Evolutionary conservation across 2,888 invertebrate species (phyloP), one percentile per base, ranked within the genome.

Genomic region (Biston betularia): DNA sequence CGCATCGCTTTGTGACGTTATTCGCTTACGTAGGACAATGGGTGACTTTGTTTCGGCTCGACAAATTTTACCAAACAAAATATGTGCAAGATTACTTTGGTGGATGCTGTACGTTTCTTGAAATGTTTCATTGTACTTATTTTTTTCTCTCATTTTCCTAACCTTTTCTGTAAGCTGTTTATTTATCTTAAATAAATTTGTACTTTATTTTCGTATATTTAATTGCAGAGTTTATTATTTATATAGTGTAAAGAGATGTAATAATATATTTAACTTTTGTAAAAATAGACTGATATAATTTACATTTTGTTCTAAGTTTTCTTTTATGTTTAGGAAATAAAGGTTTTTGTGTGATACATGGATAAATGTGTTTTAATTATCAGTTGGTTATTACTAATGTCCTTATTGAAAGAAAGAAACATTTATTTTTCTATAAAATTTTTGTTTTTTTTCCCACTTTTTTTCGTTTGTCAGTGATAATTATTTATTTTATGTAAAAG

Each of bases 211-310:
- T 59, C 57, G 69, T 68, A 68, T 69, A 64, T 66, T 70, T 70
- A 63, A 59, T 38, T 46, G 66, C 66, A 67, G 63, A 72, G 70
- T 72, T 64, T 74, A 71, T 72, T 75, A 75, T 75, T 74, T 76
- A 79, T 81, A 79, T 54, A 55, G 48, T 63, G 67, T 76, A 80
- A 70, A 80, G 77, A 75, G 77, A 82, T 73, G 72, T 75, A 38
- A 73, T 77, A 78, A 78, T 78, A 78, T 78, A 78, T 78, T 74
- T 78, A 78, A 75, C 75, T 77, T 78, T 79, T 76, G 74, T 80
- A 79, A 79, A 69, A 74, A 79, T 83, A 82, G 83, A 84, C 84
- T 84, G 84, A 83, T 78, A 73, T 80, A 69, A 81, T 82, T 73
- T 81, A 79, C 75, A 74, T 72, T 75, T 77, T 81, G 74, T 70